phyloP scores from a whole-genome alignment of 1,140 invertebrate species.

The Drosophila arawakana region DNA sequence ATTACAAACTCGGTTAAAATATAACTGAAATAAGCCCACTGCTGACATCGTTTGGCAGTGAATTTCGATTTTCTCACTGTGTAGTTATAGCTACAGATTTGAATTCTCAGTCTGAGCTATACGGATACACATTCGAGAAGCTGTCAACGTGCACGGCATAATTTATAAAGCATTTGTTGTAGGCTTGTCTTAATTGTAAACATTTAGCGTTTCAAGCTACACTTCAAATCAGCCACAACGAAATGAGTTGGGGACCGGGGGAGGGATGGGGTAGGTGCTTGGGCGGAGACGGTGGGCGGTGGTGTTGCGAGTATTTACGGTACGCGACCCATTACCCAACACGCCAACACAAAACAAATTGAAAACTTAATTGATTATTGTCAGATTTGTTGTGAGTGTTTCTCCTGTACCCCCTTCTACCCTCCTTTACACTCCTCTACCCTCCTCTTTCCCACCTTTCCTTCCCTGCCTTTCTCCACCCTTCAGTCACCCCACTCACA shows the following conservation, averaged over 20 bases:
- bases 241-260: neutral
- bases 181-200: constrained; percentile 78
- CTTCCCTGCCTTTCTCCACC: neutral
- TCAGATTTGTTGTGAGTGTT: constrained; percentile 43
- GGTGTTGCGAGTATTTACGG: constrained; percentile 17
- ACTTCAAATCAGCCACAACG: constrained; percentile 42
- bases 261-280: neutral
- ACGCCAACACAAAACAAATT: constrained; percentile 49
- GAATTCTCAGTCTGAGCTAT: neutral
- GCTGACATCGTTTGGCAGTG: neutral
- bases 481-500: neutral
- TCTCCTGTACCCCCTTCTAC: neutral
- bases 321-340: constrained; percentile 45
- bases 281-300: neutral
- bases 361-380: constrained; percentile 65
- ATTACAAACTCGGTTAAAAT: too few relatives aligned
- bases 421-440: neutral
- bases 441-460: neutral
- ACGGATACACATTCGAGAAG: constrained; percentile 22
- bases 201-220: constrained; percentile 69
- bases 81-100: constrained; percentile 40
- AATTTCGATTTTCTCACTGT: neutral
- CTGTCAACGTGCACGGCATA: constrained; percentile 68
- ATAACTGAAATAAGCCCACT: neutral
- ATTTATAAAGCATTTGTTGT: constrained; percentile 74